Evolutionary conservation across 2,113 vertebrate species (phyloP).

Genomic region (Parus major): DNA sequence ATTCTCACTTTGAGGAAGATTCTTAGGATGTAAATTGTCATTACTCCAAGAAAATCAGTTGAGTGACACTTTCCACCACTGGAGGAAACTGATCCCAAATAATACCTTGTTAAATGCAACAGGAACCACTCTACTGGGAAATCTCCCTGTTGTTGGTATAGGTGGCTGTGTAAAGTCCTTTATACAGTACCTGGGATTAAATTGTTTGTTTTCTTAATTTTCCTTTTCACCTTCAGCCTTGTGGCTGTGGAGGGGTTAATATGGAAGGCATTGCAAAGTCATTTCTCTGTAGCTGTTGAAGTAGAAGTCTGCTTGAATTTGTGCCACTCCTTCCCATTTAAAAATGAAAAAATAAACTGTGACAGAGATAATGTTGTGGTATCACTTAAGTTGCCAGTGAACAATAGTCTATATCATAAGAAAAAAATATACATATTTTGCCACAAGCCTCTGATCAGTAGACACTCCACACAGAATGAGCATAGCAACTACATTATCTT

Average conservation of each 20-base stretch:
- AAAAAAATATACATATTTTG: slow-evolving; percentile 61
- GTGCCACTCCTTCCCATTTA: slow-evolving; percentile 22
- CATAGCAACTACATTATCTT: slow-evolving; percentile 73
- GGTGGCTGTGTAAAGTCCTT: neutral
- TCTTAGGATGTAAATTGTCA: neutral
- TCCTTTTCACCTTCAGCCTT: neutral
- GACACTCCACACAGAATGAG: slow-evolving; percentile 55
- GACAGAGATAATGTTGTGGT: slow-evolving; percentile 56
- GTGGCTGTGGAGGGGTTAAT: slow-evolving; percentile 31
- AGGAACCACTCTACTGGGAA: neutral
- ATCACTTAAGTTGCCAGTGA: slow-evolving; percentile 58
- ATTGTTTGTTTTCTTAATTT: neutral
- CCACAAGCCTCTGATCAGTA: slow-evolving; percentile 65
- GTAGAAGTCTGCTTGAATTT: neutral
- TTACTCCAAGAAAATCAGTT: neutral
- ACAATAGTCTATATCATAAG: slow-evolving; percentile 55
- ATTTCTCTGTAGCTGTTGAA: neutral
- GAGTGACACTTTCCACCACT: neutral
- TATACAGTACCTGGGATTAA: neutral
- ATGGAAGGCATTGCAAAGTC: neutral
- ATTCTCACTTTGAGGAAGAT: neutral
- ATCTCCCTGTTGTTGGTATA: neutral
- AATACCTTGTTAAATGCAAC: neutral
- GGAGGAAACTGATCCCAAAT: neutral
- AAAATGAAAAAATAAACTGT: slow-evolving; percentile 49